Percentiles rank a stretch among this genome's conserved stretches.
phyloP scores from a whole-genome alignment of 2,113 vertebrate species.

The Forbesichthys agassizii region DNA sequence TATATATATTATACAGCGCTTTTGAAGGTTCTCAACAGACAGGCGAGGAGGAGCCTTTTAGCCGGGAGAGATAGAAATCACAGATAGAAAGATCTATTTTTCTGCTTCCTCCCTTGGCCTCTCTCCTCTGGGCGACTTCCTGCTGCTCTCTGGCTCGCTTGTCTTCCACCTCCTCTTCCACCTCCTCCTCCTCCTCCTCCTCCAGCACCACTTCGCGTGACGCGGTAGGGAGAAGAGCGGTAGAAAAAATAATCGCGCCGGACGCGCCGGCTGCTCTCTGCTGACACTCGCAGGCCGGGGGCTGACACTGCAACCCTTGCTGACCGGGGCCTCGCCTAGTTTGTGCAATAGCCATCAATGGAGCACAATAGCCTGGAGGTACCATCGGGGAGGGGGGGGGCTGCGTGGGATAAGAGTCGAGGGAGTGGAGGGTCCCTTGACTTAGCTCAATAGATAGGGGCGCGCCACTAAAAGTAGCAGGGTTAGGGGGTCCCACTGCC shows the following conservation, averaged over 20 bases:
- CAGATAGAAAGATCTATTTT: conserved; percentile 70
- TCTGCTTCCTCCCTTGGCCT: conserved; percentile 69
- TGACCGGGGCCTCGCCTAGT: conserved; percentile 43
- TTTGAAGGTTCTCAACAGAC: neutral
- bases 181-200: conserved; percentile 54
- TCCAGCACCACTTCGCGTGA: conserved; percentile 44
- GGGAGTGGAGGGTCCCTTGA: conserved; percentile 16
- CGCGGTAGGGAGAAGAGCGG: conserved; percentile 65
- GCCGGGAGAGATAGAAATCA: conserved; percentile 33
- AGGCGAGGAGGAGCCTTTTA: no score
- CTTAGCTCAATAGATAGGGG: conserved; percentile 36
- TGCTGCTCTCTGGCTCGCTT: conserved; percentile 33
- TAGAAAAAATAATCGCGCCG: conserved; percentile 67
- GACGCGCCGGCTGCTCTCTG: conserved; percentile 71
- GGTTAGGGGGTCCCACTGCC: conserved; percentile 36
- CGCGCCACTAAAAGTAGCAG: conserved; percentile 28
- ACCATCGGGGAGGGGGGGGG: conserved; percentile 35
- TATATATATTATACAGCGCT: no score
- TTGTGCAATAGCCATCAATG: conserved; percentile 51
- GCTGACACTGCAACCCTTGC: conserved; percentile 54
- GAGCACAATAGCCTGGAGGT: conserved; percentile 52
- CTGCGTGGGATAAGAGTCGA: conserved; percentile 24
- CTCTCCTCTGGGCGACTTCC: conserved; percentile 69
- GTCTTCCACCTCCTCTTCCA: conserved; percentile 51
- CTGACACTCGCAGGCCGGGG: conserved; percentile 72